phyloP scores from a whole-genome alignment of 2,113 vertebrate genomes.

The Micromys minutus region DNA sequence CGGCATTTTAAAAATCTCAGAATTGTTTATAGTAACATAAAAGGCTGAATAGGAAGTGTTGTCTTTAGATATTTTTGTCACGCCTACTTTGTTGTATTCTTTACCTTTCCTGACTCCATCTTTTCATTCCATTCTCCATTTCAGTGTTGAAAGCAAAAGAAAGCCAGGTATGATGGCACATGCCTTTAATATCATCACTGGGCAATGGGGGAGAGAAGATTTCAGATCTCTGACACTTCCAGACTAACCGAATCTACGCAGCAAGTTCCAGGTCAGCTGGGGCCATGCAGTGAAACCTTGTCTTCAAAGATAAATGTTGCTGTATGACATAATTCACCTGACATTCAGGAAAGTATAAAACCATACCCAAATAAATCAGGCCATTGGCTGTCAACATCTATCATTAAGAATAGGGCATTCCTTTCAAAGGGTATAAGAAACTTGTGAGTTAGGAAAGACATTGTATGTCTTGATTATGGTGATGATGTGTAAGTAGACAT shows the following conservation, averaged over 20 bases:
- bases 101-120: not conserved
- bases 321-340: not conserved
- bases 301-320: not conserved
- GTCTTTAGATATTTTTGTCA: not conserved
- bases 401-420: not conserved
- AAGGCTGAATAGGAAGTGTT: not conserved
- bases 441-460: not conserved
- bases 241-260: not conserved
- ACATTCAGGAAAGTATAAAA: not conserved
- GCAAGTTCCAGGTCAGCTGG: not conserved
- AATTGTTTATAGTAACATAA: not conserved
- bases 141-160: not conserved
- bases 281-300: not conserved
- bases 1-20: not conserved
- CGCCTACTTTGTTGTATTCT: not conserved
- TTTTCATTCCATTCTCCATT: not conserved
- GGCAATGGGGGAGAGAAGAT: not conserved
- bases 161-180: not conserved
- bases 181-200: not conserved
- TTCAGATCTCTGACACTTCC: not conserved
- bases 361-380: not conserved
- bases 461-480: not conserved
- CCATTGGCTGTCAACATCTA: not conserved
- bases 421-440: not conserved
- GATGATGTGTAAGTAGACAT: not conserved